Percentiles rank a stretch among this genome's conserved stretches.
Conservation (phyloP, 1,140 invertebrate genomes). For the Bacillus rossius region DNA sequence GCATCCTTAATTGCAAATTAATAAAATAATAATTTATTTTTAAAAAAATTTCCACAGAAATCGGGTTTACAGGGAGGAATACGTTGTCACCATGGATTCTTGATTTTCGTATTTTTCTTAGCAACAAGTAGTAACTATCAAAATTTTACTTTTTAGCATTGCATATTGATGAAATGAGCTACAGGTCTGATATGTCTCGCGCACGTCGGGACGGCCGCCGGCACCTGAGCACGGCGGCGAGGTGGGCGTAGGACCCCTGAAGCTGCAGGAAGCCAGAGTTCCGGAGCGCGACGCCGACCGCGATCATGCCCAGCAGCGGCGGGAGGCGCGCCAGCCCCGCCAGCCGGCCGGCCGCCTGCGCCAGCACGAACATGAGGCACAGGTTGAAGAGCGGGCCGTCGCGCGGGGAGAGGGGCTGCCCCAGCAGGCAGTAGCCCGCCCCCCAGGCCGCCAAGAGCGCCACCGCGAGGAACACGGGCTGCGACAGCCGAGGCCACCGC, state of each 20-base stretch:
- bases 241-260: background rate
- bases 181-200: too few relatives aligned
- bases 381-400: background rate
- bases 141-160: too few relatives aligned
- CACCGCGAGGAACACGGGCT: background rate
- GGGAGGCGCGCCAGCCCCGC: conserved; percentile 32
- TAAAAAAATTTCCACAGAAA: too few relatives aligned
- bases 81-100: too few relatives aligned
- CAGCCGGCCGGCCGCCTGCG: background rate
- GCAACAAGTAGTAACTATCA: too few relatives aligned
- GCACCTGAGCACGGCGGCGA: background rate
- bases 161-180: too few relatives aligned
- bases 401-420: background rate
- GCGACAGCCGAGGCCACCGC: background rate
- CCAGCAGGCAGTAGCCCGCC: background rate
- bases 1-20: too few relatives aligned
- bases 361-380: background rate
- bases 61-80: too few relatives aligned
- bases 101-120: too few relatives aligned
- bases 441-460: background rate
- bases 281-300: conserved; percentile 37
- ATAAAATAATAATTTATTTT: too few relatives aligned
- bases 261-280: conserved; percentile 26
- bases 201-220: too few relatives aligned
- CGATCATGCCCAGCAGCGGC: conserved; percentile 43